Evolutionary conservation across 2,888 invertebrate genomes (phyloP).

Genomic region (Ceramica pisi): DNA sequence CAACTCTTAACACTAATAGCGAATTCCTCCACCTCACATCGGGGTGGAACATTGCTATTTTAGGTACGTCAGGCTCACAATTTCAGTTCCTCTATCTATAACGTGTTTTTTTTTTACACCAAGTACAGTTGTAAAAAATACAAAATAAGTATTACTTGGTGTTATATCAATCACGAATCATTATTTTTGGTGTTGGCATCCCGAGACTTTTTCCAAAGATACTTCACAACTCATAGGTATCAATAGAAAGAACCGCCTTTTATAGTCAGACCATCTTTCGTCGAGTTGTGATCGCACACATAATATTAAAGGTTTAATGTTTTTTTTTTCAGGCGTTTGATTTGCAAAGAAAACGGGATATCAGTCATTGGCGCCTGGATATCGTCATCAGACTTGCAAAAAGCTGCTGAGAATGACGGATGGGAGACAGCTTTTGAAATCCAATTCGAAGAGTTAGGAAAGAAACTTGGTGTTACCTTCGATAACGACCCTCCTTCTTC

Average conservation of each 20-base stretch:
- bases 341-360: slow-evolving; percentile 70
- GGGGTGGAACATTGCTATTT: background rate
- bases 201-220: no score
- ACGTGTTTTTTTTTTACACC: no score
- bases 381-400: slow-evolving; percentile 63
- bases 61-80: background rate
- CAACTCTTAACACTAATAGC: background rate
- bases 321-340: slow-evolving; percentile 59
- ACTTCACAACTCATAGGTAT: background rate
- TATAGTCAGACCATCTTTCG: background rate
- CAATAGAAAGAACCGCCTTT: background rate
- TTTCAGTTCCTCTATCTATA: background rate
- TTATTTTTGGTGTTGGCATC: no score
- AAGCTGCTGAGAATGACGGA: slow-evolving; percentile 62
- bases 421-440: slow-evolving; percentile 60
- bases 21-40: background rate
- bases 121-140: no score
- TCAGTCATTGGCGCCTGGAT: slow-evolving; percentile 63
- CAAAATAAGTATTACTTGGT: no score
- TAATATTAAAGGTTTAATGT: background rate
- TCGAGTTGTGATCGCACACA: background rate
- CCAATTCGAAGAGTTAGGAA: slow-evolving; percentile 64
- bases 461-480: slow-evolving; percentile 62
- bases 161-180: no score
- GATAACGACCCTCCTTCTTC: slow-evolving; percentile 59